Evolutionary conservation across 2,888 invertebrate species (phyloP), one percentile per base, ranked within the genome.

Genomic region (Eupeodes luniger): DNA sequence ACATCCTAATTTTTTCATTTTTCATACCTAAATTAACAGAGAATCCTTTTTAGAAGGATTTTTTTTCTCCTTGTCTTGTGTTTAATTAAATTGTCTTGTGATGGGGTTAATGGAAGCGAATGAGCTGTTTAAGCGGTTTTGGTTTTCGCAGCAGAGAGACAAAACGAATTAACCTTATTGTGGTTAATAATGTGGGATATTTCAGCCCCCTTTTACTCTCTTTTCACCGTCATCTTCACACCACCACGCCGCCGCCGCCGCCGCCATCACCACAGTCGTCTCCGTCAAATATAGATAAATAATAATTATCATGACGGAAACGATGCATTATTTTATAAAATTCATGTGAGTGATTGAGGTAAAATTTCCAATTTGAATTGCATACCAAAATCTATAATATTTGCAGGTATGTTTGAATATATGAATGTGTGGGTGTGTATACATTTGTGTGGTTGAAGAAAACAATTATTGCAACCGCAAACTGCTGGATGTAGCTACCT

Each of bases 51-150:
- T 69, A 57, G 11, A 47, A 34, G 2, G 47, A 27, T 44, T 57
- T 10, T 70, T 69, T 16, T 27, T 27, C 27, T 3, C 3, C 2
- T 27, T 27, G 27, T 27, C 27, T 36, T 70, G 47, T 69, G 51
- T 69, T 61, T 55, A 76, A 76, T 79, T 62, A 51, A 62, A 72
- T 87, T 80, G 80, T 80, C 51, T 49, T 70, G 70, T 47, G 40
- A 40, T 40, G 40, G 55, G 69, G 44, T 72, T 80, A 80, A 80
- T 80, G 62, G 70, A n/a, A 34, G 16, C 51, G 57, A 59, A 75
- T 79, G 69, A 64, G 49, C 59, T 57, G 16, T 51, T 74, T 27
- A 57, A 36, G 51, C 11, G 55, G 53, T 40, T 64, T 49, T 66
- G 67, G 53, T 57, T 49, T 66, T 76, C 40, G 27, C 2, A 27